phyloP scores from a whole-genome alignment of 2,797 vertebrate genomes.

The Xiphophorus birchmanni region DNA sequence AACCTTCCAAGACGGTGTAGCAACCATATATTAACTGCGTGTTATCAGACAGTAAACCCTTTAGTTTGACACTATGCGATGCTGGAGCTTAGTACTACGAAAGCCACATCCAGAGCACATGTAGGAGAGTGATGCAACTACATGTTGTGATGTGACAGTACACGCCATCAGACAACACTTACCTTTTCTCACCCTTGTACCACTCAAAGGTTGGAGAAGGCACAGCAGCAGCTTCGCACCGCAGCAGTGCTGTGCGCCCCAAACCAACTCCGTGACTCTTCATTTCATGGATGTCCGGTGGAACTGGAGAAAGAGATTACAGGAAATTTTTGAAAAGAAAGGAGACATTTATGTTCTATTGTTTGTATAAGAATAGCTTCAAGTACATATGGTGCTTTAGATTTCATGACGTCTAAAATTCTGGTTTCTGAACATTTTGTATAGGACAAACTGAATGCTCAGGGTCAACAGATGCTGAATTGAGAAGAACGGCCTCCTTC shows the following conservation, averaged over 20 bases:
- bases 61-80: neutral
- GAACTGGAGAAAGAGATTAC: conserved; percentile 80
- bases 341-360: neutral
- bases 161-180: conserved; percentile 60
- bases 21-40: neutral
- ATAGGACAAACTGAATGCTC: conserved; percentile 42
- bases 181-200: conserved; percentile 99
- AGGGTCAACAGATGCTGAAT: conserved; percentile 41
- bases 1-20: neutral
- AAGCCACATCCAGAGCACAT: neutral
- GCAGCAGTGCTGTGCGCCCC: conserved; percentile 90
- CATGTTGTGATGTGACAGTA: neutral
- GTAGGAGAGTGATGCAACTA: neutral
- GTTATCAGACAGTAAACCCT: neutral
- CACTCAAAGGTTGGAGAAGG: conserved; percentile 93
- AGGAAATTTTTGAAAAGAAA: conserved; percentile 6
- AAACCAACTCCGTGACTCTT: conserved; percentile 89
- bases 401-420: conserved; percentile 36
- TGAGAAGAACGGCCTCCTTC: conserved; percentile 44
- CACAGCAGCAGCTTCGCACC: conserved; percentile 95
- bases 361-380: neutral
- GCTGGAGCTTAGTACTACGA: neutral
- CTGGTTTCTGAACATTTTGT: conserved; percentile 43
- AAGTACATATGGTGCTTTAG: conserved; percentile 12
- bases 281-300: conserved; percentile 96